Base-by-base conservation (phyloP, 2,797 vertebrate species). In the Propithecus perrieri region DNA sequence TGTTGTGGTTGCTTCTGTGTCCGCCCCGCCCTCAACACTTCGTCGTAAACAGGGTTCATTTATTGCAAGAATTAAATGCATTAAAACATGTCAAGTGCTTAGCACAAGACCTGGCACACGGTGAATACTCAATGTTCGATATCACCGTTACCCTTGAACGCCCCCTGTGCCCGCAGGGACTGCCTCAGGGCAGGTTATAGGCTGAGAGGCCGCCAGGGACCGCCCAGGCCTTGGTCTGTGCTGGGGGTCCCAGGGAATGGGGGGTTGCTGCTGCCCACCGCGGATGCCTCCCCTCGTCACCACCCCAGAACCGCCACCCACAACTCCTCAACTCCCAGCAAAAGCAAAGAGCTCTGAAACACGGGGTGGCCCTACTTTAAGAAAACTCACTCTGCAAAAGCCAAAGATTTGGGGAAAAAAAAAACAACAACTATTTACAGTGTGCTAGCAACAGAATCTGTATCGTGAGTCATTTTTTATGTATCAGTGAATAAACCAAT, bases 351-450 rank as follows among this genome's bases (percentile, higher is more conserved):
- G 18, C 67, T 17, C 53, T 61, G 69, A 81, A 67, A 53, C 0
- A 0, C 0, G 26, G 74, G 22, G 6, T 33, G 59, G 55, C 6
- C 41, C 61, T 9, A 1, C n/a, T 53, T 85, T 43, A 76, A 43
- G 61, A 93, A 96, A 96, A 95, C n/a, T 78, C 69, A 53, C 33
- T 88, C 13, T 75, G 69, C 5, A 53, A 72, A 78, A 85, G 26
- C 2, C 50, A 95, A 72, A 84, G 17, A 24, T 22, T 33, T 43
- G 41, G 38, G 41, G 15, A n/a, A 63, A 53, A 50, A 57, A 38
- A 53, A 41, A 13, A 17, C 18, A 33, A 41, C 5, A 55, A 13
- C 30, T 26, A 13, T 33, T 7, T 38, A 41, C 11, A 69, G 50
- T 35, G 1, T 28, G 61, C n/a, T 33, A 48, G 35, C n/a, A 33